Conservation (phyloP, 2,888 invertebrate species). For the Agrotis puta region DNA sequence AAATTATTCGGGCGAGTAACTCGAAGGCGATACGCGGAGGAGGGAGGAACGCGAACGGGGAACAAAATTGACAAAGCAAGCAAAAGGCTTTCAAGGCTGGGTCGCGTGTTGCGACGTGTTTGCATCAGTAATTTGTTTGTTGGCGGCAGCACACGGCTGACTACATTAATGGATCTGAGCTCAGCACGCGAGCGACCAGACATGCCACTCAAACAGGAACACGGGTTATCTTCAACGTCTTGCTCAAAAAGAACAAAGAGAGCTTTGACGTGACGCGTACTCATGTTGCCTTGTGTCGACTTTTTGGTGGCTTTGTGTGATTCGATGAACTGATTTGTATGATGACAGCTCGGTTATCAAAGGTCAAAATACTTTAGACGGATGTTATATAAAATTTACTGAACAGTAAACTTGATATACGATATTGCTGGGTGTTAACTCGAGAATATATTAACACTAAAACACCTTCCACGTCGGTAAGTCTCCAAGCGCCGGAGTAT, state of each 20-base stretch:
- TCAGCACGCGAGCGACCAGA: slow-evolving; percentile 82
- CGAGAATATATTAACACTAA: slow-evolving; percentile 42
- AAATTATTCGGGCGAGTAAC: slow-evolving; percentile 71
- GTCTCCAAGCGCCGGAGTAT: slow-evolving; percentile 60
- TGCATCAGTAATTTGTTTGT: slow-evolving; percentile 91
- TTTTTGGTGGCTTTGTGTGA: slow-evolving; percentile 53
- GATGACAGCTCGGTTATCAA: slow-evolving; percentile 30
- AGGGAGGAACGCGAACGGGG: slow-evolving; percentile 58
- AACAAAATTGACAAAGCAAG: slow-evolving; percentile 88
- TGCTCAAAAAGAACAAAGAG: slow-evolving; percentile 70
- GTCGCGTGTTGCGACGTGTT: slow-evolving; percentile 90
- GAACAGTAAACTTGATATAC: slow-evolving; percentile 19
- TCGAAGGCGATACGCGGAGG: slow-evolving; percentile 73
- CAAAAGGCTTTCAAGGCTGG: slow-evolving; percentile 87
- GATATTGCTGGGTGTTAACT: slow-evolving; percentile 20
- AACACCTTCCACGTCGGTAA: slow-evolving; percentile 53
- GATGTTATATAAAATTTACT: not conserved
- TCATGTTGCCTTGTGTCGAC: slow-evolving; percentile 44
- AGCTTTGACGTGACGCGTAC: slow-evolving; percentile 59
- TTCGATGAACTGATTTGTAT: slow-evolving; percentile 39
- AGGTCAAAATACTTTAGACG: slow-evolving; percentile 14
- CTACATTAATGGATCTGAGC: slow-evolving; percentile 89
- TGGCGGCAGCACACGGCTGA: slow-evolving; percentile 87
- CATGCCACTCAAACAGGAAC: slow-evolving; percentile 74
- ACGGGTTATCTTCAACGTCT: slow-evolving; percentile 69